Conservation (phyloP, 2,888 invertebrate genomes). For the Psococerastis gibbosa region DNA sequence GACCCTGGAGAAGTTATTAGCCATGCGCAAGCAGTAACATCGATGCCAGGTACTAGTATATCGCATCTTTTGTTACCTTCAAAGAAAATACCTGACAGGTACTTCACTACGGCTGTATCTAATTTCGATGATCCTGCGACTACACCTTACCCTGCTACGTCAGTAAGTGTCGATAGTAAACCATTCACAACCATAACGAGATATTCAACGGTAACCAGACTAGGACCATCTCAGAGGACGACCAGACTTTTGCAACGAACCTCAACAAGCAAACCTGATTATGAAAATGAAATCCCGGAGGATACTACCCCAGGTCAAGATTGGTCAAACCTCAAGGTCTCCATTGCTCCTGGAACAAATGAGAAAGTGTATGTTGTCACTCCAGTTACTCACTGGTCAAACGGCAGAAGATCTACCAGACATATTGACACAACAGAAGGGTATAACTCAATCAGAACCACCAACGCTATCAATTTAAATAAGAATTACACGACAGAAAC, state of each 20-base stretch:
- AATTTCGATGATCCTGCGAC: slow-evolving; percentile 1
- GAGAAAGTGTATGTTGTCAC: slow-evolving; percentile 8
- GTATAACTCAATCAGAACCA: background rate
- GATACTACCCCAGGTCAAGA: background rate
- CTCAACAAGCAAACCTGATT: background rate
- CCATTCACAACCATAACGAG: slow-evolving; percentile 4
- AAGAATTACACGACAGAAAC: slow-evolving; percentile 1
- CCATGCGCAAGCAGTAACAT: slow-evolving; percentile 7
- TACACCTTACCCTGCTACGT: background rate
- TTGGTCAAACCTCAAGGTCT: slow-evolving; percentile 1
- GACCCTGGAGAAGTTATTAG: slow-evolving; percentile 1
- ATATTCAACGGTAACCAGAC: background rate
- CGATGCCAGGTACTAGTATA: slow-evolving; percentile 1
- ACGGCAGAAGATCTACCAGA: background rate
- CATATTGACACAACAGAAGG: background rate
- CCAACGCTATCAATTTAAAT: background rate
- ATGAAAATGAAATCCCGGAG: slow-evolving; percentile 3
- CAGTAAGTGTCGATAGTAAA: background rate
- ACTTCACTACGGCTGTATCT: background rate
- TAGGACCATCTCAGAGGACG: background rate
- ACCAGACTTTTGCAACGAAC: background rate
- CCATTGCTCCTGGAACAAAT: background rate
- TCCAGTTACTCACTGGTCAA: background rate
- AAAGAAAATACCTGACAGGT: slow-evolving; percentile 1
- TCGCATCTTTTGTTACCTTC: slow-evolving; percentile 2